Base-by-base conservation (phyloP, 2,888 invertebrate species). In the Lepeophtheirus nordmannii region DNA sequence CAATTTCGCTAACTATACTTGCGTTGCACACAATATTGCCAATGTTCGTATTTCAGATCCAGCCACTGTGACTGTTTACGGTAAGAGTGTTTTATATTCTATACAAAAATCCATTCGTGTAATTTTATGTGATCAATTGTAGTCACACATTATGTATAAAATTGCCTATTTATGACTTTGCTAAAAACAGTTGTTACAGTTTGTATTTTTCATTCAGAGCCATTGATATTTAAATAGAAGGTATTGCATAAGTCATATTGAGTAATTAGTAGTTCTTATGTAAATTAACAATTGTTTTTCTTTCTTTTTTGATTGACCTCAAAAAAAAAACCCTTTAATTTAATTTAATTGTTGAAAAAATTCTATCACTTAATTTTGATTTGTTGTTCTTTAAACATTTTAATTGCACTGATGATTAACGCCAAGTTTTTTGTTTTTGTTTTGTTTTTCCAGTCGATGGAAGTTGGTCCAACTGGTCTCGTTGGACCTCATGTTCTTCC, bases 1-100 rank as follows among this genome's bases (percentile, higher is more conserved):
- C 78, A 90, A 94, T 77, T 87, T 87, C 78, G 93, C 89, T 65
- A 96, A 94, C 81, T 96, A 93, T 78, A 91, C 91, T 68, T 96
- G 94, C 76, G 89, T 90, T 40, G 93, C 92, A 1, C 88, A 90
- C 76, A 94, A 94, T 75, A 84, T 90, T 67, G 92, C 91, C 1
- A 88, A 86, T 37, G 86, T 86, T 72, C 81, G 91, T 69, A 80
- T 85, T 70, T 88, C 89, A 67, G 87, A 89, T 69, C 84, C 89
- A 0, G 92, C 90, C 0, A 83, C 85, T 67, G 82, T 94, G 70
- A 88, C 88, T 66, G 91, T 94, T 71, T 92, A 86, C 76, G 91
- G 94, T 94, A 79, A 84, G 88, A 62, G 9, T 17, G 8, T 37
- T 11, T 62, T 39, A 14, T 39, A 20, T 5, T 5, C 7, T 30